These are phyloP conservation scores for Drosophila barbarae DNA, from an alignment of 2,888 invertebrate species.

Conservation along the genomic window DNA sequence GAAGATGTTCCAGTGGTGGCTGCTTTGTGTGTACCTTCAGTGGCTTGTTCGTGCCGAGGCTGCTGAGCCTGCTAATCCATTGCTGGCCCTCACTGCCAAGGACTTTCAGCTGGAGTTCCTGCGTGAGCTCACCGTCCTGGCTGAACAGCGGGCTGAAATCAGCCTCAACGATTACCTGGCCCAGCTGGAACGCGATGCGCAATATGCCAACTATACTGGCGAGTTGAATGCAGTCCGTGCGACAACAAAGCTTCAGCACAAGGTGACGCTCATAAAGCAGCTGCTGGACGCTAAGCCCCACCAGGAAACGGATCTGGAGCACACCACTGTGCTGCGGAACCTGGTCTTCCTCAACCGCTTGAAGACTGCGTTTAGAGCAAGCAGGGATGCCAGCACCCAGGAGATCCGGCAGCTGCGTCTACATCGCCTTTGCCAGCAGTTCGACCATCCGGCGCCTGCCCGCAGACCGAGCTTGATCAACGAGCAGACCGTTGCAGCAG, in stretches of 20 bases:
- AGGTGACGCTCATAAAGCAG: slow-evolving; percentile 72
- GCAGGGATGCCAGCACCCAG: slow-evolving; percentile 62
- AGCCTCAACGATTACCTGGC: slow-evolving; percentile 60
- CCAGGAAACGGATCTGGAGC: slow-evolving; percentile 34
- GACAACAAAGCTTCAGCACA: slow-evolving; percentile 47
- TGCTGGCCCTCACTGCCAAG: slow-evolving; percentile 38
- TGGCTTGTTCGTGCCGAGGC: background rate
- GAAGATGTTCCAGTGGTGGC: slow-evolving; percentile 47
- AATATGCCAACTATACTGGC: slow-evolving; percentile 43
- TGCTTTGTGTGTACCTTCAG: slow-evolving; percentile 17
- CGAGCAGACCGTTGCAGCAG: slow-evolving; percentile 50
- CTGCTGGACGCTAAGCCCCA: slow-evolving; percentile 60
- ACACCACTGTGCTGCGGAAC: slow-evolving; percentile 63
- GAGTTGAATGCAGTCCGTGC: slow-evolving; percentile 45
- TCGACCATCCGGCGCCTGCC: slow-evolving; percentile 32
- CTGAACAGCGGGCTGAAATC: slow-evolving; percentile 45
- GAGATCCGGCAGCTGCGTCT: slow-evolving; percentile 70
- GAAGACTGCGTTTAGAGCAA: slow-evolving; percentile 44
- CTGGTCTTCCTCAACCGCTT: slow-evolving; percentile 65
- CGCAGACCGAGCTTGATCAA: slow-evolving; percentile 46
- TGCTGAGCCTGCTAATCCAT: background rate
- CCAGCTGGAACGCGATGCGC: slow-evolving; percentile 45
- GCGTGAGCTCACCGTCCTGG: slow-evolving; percentile 33
- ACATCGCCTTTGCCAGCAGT: slow-evolving; percentile 68
- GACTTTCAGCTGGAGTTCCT: slow-evolving; percentile 61